Conservation (phyloP, 2,888 invertebrate species). For the Galerucella pusilla region DNA sequence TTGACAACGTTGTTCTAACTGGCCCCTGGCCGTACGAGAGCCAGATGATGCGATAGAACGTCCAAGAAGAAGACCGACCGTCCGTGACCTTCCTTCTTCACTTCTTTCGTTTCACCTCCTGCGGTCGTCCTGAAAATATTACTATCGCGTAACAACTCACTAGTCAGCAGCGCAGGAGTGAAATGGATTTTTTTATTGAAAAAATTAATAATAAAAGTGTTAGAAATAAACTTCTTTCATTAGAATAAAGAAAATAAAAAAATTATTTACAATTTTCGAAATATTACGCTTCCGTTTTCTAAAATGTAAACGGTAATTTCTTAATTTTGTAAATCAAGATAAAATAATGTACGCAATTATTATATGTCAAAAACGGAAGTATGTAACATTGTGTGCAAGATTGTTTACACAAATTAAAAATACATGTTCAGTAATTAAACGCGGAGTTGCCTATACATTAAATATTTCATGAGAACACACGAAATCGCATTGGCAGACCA, state of each 20-base stretch:
- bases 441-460: too few relatives aligned
- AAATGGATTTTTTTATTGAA: too few relatives aligned
- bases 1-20: conserved; percentile 30
- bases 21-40: conserved; percentile 35
- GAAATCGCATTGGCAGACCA: too few relatives aligned
- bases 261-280: too few relatives aligned
- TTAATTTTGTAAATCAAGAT: not conserved
- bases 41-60: conserved; percentile 55
- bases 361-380: conserved; percentile 37
- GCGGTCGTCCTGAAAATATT: conserved; percentile 34
- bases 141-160: conserved; percentile 40
- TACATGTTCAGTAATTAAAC: not conserved
- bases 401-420: not conserved
- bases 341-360: conserved; percentile 22
- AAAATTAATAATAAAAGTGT: too few relatives aligned
- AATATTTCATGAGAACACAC: too few relatives aligned
- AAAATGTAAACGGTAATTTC: too few relatives aligned
- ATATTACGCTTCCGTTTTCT: too few relatives aligned
- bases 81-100: conserved; percentile 63
- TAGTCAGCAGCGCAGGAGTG: conserved; percentile 23
- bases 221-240: too few relatives aligned
- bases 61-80: conserved; percentile 59
- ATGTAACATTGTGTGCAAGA: conserved; percentile 2
- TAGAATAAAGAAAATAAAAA: too few relatives aligned
- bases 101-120: conserved; percentile 49